phyloP scores from a whole-genome alignment of 2,113 vertebrate genomes.

The Neotragus pygmaeus region DNA sequence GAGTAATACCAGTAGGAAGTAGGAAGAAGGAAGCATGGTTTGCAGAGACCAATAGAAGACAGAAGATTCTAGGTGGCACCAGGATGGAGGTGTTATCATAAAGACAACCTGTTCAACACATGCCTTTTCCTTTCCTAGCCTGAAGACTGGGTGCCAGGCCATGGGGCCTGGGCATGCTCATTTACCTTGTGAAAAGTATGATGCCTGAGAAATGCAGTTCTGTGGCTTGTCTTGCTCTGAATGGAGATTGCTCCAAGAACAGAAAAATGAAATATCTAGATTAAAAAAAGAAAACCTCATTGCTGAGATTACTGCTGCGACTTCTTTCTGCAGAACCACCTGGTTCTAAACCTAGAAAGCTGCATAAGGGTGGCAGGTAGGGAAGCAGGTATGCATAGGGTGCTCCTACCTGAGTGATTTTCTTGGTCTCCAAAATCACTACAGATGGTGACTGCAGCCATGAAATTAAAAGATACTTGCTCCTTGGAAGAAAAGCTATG shows the following conservation, averaged over 20 bases:
- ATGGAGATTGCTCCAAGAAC: neutral
- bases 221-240: neutral
- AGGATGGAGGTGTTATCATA: slow-evolving; percentile 51
- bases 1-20: neutral
- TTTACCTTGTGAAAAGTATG: slow-evolving; percentile 21
- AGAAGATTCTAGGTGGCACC: slow-evolving; percentile 58
- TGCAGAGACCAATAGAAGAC: slow-evolving; percentile 65
- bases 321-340: neutral
- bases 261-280: neutral
- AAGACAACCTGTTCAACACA: slow-evolving; percentile 63
- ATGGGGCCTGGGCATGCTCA: neutral
- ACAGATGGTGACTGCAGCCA: neutral
- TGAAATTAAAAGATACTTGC: neutral
- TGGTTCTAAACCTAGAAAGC: neutral
- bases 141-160: neutral
- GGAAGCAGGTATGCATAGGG: neutral
- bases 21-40: slow-evolving; percentile 60
- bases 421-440: neutral
- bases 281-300: neutral
- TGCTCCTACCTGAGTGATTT: neutral
- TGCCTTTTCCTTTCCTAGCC: slow-evolving; percentile 51
- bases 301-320: neutral
- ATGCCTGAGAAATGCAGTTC: neutral
- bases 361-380: accelerated
- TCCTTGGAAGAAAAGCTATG: neutral